Base-by-base conservation (phyloP, 2,888 invertebrate genomes). In the Hipparchia sbordonii region DNA sequence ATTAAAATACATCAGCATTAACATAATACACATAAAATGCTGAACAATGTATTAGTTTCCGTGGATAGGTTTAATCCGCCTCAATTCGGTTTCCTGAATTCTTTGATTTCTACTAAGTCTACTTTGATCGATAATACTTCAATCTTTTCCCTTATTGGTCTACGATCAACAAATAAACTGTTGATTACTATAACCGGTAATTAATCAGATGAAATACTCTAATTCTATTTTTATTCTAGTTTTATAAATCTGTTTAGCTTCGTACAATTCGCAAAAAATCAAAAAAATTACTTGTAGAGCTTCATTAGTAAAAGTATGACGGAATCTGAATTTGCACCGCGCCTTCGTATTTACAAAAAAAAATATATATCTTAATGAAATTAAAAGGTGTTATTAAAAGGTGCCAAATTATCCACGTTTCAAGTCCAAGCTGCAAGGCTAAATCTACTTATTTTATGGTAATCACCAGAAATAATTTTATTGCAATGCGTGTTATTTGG, bases 1-100 rank as follows among this genome's bases (percentile, higher is more conserved):
- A 65, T 52, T 33, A 65, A 51, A 23, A 52, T 52, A 65, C 12
- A 51, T 63, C 23, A 51, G 23, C 63, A 9, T 62, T 39, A 12
- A 39, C 39, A 23, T 23, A 0, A 23, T 39, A 39, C 39, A 45
- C 13, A 70, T 48, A 51, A 51, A 63, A 9, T 63, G 63, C 23
- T 63, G 51, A 63, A 5, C 6, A 23, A 5, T 63, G 51, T 51
- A 23, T 52, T 2, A 65, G 52, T 52, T 52, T 51, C 52, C 12
- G 12, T 12, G 9, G 9, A 48, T 62, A 48, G 2, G 45, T 59
- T 57, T 23, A 6, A 8, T 57, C 23, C 6, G 60, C 60, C 12
- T 61, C 2, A 5, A 7, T 61, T 45, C n/a, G 0, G 60, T 48
- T 13, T 46, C 13, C 8, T 48, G 62, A 13, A 48, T 62, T 62